These are phyloP conservation scores for Taenioides sp. DNA, from an alignment of 2,797 vertebrate genomes.

Conservation along the genomic window DNA sequence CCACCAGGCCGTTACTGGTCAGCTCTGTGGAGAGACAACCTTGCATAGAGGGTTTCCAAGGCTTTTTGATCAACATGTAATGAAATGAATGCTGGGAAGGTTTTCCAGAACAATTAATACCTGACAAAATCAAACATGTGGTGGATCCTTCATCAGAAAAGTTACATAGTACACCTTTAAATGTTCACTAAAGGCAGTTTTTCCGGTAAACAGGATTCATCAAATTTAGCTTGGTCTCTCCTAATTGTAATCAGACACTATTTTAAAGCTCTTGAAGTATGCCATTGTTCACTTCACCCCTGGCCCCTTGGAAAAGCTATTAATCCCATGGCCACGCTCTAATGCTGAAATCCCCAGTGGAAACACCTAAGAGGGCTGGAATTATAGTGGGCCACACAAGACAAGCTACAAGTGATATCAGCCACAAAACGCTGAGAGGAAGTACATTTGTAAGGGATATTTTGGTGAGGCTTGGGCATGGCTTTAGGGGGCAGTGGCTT, in stretches of 20 bases:
- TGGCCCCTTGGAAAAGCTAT: constrained; percentile 58
- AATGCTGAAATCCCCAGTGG: constrained; percentile 70
- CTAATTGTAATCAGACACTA: constrained; percentile 67
- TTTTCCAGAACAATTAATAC: no score
- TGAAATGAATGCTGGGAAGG: no score
- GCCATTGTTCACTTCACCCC: constrained; percentile 71
- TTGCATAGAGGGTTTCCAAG: no score
- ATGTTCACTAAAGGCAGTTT: constrained; percentile 12
- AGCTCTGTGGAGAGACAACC: no score
- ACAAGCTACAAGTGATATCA: constrained; percentile 53
- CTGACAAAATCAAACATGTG: no score
- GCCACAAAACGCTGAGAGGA: constrained; percentile 47
- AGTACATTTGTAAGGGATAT: constrained; percentile 53
- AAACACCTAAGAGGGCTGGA: constrained; percentile 62
- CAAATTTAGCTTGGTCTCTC: constrained; percentile 40
- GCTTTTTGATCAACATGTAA: no score
- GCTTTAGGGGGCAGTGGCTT: constrained; percentile 31
- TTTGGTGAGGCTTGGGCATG: constrained; percentile 40
- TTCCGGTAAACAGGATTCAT: constrained; percentile 52
- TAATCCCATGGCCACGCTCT: constrained; percentile 69
- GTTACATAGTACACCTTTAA: background rate
- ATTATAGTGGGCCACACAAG: constrained; percentile 65
- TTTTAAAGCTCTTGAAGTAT: constrained; percentile 73
- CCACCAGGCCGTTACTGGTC: no score
- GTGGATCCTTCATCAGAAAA: no score